Conservation (phyloP, 2,113 vertebrate genomes). For the Phylloscopus trochilus region DNA sequence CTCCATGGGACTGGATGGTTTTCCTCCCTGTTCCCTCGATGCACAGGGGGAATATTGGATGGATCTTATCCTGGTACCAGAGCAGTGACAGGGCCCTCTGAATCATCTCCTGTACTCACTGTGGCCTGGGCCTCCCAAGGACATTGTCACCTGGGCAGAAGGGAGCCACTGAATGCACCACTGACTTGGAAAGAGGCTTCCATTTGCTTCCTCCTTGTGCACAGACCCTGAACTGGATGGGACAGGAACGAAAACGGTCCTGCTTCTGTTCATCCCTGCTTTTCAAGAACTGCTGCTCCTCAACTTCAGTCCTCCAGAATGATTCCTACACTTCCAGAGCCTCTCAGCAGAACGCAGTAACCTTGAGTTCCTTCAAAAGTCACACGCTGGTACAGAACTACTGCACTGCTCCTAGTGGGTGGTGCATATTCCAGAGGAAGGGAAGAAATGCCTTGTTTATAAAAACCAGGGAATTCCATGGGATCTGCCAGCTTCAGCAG, state of each 20-base stretch:
- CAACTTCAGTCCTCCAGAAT: background rate
- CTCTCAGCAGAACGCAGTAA: background rate
- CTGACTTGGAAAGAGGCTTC: background rate
- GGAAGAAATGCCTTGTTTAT: background rate
- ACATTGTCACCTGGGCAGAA: background rate
- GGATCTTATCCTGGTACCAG: background rate
- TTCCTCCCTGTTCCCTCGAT: background rate
- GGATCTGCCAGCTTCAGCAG: background rate
- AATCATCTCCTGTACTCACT: background rate
- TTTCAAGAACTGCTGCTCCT: background rate
- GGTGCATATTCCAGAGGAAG: background rate
- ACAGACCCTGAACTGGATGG: background rate
- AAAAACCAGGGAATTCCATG: background rate
- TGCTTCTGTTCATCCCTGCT: background rate
- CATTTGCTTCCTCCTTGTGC: background rate
- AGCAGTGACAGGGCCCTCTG: background rate
- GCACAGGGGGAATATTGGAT: background rate
- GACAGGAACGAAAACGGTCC: background rate
- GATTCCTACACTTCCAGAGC: background rate
- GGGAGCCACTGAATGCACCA: background rate
- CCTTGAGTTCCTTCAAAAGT: background rate
- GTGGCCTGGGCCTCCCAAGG: background rate
- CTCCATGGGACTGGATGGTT: background rate
- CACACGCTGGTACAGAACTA: background rate
- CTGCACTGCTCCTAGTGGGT: background rate